Conservation (phyloP, 2,797 vertebrate species). For the Danionella dracula region DNA sequence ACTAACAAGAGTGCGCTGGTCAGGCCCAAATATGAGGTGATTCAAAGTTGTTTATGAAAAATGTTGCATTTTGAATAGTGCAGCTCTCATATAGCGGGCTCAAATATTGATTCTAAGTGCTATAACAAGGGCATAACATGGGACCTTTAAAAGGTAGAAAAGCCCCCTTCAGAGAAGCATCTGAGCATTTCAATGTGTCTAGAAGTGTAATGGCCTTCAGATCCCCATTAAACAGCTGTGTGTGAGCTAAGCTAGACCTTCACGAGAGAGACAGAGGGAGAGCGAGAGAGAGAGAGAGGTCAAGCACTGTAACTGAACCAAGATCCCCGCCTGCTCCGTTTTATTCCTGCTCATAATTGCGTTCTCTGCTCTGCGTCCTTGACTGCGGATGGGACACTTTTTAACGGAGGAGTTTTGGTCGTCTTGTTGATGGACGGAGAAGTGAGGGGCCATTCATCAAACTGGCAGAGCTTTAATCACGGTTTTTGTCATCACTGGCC, state of each 20-base stretch:
- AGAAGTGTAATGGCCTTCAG: neutral
- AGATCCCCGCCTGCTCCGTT: constrained; percentile 35
- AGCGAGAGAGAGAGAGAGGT: neutral
- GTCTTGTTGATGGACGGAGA: neutral
- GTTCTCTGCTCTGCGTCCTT: constrained; percentile 55
- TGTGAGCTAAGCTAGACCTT: neutral
- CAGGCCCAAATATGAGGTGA: no score
- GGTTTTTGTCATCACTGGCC: neutral
- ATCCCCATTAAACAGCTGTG: constrained; percentile 2
- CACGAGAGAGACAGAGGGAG: neutral
- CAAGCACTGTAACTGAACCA: neutral
- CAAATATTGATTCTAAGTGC: no score
- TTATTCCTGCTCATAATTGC: constrained; percentile 48
- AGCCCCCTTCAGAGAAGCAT: neutral
- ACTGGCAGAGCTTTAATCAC: neutral
- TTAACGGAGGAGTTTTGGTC: constrained; percentile 45
- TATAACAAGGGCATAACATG: no score
- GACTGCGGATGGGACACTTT: constrained; percentile 47
- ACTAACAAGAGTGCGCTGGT: no score
- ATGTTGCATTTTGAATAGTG: no score
- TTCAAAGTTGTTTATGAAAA: no score
- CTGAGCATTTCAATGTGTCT: neutral
- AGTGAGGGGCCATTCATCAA: neutral
- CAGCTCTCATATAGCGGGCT: no score
- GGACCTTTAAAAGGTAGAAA: no score